A percentile compares a stretch with the other conserved stretches of the same genome.
These are phyloP conservation scores for Cirrhinus mrigala DNA, from an alignment of 2,797 vertebrate species.

Conservation along the genomic window DNA sequence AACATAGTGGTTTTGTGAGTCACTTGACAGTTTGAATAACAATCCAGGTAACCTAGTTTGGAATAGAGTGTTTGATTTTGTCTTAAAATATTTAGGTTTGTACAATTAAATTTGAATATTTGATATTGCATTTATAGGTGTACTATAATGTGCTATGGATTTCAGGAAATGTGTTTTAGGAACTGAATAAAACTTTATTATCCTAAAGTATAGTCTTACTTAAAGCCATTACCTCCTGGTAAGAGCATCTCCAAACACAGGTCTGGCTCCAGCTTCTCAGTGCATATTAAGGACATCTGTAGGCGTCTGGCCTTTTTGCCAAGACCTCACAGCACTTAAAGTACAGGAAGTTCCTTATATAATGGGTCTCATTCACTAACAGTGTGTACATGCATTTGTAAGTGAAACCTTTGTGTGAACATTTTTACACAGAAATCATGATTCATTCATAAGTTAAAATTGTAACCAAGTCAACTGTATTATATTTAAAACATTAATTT, in stretches of 20 bases:
- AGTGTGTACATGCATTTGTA: not conserved
- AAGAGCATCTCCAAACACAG: constrained; percentile 29
- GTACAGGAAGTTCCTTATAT: constrained; percentile 28
- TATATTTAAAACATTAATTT: not conserved
- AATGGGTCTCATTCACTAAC: not conserved
- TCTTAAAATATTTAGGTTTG: not conserved
- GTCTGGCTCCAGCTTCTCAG: constrained; percentile 18
- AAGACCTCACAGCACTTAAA: constrained; percentile 17
- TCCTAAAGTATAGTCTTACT: constrained; percentile 50
- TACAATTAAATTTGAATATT: not conserved
- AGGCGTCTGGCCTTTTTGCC: constrained; percentile 21
- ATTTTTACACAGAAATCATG: not conserved
- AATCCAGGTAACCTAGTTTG: not conserved
- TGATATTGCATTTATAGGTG: not conserved
- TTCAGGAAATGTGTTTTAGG: constrained; percentile 8
- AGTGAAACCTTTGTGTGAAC: not conserved
- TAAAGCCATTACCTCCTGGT: constrained; percentile 36
- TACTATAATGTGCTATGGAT: constrained; percentile 6
- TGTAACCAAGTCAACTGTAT: not conserved
- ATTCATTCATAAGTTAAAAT: not conserved
- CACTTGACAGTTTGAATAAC: not conserved
- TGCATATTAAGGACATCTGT: constrained; percentile 11
- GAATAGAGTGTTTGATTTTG: not conserved
- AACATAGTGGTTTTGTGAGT: not conserved
- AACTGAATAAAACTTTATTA: constrained; percentile 33